Evolutionary conservation across 2,113 vertebrate genomes (phyloP).

Genomic region (Zosterops hypoxanthus): DNA sequence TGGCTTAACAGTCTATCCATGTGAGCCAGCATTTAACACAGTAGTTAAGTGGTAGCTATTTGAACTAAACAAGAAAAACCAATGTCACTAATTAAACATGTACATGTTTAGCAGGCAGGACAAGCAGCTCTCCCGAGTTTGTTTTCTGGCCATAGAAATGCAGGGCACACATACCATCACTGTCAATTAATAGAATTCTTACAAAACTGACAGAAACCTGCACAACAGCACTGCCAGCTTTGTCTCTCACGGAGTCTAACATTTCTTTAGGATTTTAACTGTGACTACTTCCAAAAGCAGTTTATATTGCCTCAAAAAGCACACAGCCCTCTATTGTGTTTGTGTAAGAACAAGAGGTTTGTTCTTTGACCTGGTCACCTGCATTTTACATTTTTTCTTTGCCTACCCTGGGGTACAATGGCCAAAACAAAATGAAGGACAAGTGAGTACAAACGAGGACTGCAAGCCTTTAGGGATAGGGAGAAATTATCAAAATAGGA

Average conservation of each 20-base stretch:
- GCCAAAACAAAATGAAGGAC: background rate
- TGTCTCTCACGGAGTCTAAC: accelerated
- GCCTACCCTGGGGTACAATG: background rate
- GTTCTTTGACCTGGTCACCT: background rate
- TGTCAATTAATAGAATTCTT: background rate
- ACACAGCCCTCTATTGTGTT: background rate
- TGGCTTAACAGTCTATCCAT: background rate
- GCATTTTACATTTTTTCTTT: background rate
- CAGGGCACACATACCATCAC: background rate
- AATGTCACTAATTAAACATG: background rate
- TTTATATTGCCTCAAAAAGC: background rate
- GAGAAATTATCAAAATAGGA: background rate
- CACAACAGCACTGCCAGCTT: background rate
- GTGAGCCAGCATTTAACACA: background rate
- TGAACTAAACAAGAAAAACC: background rate
- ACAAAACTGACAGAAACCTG: background rate
- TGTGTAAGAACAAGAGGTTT: background rate
- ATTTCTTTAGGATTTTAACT: background rate
- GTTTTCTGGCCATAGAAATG: background rate
- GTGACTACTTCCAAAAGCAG: background rate
- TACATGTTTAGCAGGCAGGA: background rate
- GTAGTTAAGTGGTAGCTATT: background rate
- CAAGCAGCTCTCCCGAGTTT: background rate
- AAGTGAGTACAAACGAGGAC: accelerated
- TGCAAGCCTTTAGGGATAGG: background rate